Conservation (phyloP, 23 tunicate genomes). For the Trididemnum clinides region DNA sequence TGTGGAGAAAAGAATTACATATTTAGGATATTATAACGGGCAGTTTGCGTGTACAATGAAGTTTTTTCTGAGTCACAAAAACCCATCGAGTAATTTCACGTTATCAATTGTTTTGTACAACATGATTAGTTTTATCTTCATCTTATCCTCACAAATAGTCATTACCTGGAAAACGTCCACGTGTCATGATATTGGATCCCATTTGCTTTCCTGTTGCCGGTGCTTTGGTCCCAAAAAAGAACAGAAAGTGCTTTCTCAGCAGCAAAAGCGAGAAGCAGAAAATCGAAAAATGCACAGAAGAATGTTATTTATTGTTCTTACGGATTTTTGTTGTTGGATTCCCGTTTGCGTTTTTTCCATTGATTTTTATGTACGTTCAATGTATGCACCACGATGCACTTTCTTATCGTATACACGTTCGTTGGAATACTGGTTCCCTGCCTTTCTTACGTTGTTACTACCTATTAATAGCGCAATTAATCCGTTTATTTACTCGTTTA, state of each 20-base stretch:
- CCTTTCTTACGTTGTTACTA: background rate
- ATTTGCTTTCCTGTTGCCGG: too few relatives aligned
- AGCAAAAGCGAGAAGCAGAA: slow-evolving; percentile 11
- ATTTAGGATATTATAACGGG: slow-evolving; percentile 8
- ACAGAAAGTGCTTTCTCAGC: background rate
- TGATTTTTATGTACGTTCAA: background rate
- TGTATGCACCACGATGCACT: background rate
- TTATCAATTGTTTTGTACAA: background rate
- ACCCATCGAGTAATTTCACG: slow-evolving; percentile 5
- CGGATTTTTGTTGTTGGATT: slow-evolving; percentile 38
- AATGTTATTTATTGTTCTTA: slow-evolving; percentile 29
- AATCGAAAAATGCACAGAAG: slow-evolving; percentile 23
- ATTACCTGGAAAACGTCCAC: slow-evolving; percentile 17
- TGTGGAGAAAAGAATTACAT: background rate
- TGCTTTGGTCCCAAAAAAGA: background rate
- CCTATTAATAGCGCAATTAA: slow-evolving; percentile 21
- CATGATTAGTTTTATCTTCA: background rate
- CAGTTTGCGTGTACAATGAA: slow-evolving; percentile 17
- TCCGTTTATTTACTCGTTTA: slow-evolving; percentile 21
- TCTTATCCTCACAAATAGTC: background rate
- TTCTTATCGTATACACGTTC: background rate
- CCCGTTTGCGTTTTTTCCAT: background rate
- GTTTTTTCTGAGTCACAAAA: background rate
- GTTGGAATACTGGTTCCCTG: background rate
- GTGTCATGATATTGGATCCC: background rate